Conservation (phyloP, 2,113 vertebrate genomes). For the Dinomys branickii region DNA sequence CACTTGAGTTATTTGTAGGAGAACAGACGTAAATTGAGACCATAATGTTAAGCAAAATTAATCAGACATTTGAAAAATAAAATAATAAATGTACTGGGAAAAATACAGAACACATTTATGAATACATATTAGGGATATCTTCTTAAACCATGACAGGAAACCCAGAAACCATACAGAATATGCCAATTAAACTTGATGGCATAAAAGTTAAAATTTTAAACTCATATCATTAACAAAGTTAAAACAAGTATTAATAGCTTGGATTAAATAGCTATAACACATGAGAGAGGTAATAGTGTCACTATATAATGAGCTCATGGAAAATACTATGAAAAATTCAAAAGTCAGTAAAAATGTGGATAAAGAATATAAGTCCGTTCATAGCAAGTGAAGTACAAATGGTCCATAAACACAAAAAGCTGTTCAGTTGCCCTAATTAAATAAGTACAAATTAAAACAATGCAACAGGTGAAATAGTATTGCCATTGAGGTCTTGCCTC, state of each 20-base stretch:
- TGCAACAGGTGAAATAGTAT: background rate
- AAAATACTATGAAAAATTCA: conserved; percentile 43
- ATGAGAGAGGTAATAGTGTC: background rate
- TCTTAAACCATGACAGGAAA: conserved; percentile 50
- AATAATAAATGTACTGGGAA: background rate
- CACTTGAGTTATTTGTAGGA: background rate
- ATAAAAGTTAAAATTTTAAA: conserved; percentile 31
- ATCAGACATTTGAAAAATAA: background rate
- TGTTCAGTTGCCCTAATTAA: conserved; percentile 29
- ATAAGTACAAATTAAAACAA: conserved; percentile 56
- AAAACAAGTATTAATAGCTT: conserved; percentile 48
- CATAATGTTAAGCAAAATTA: background rate
- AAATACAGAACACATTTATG: conserved; percentile 44
- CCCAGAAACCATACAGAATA: conserved; percentile 18
- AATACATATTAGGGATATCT: background rate
- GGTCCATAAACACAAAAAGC: conserved; percentile 22
- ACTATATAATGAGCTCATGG: background rate
- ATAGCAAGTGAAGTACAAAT: conserved; percentile 36
- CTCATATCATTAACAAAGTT: background rate
- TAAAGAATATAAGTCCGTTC: conserved; percentile 27
- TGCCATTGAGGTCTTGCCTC: background rate
- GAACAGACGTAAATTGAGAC: background rate
- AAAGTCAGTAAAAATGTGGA: conserved; percentile 35
- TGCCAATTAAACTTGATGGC: conserved; percentile 36
- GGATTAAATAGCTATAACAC: conserved; percentile 33